phyloP scores from a whole-genome alignment of 2,797 vertebrate genomes.

The Chelidonichthys spinosus region DNA sequence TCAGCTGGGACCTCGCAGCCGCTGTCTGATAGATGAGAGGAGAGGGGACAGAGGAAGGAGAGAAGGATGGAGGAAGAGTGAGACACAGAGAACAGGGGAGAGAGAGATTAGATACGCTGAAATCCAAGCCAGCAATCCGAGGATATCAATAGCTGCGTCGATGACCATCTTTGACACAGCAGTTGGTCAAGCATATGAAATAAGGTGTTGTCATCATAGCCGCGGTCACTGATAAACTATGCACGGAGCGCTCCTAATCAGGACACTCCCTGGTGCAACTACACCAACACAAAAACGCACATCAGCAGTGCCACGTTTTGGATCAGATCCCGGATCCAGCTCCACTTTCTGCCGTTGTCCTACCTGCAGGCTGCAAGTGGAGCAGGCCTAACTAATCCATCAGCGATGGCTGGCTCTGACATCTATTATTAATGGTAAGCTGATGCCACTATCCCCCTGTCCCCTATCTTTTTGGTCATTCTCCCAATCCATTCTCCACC shows the following conservation, averaged over 20 bases:
- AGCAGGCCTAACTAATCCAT: slow-evolving; percentile 82
- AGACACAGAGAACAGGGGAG: slow-evolving; percentile 35
- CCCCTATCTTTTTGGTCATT: slow-evolving; percentile 57
- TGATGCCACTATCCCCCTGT: slow-evolving; percentile 70
- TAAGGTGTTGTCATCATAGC: slow-evolving; percentile 50
- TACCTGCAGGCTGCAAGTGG: slow-evolving; percentile 76
- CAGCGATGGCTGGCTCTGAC: slow-evolving; percentile 72
- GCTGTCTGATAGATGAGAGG: slow-evolving; percentile 76
- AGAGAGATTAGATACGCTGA: slow-evolving; percentile 72
- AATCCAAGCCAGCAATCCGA: slow-evolving; percentile 69
- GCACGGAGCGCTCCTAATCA: slow-evolving; percentile 6
- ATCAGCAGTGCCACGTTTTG: slow-evolving; percentile 47
- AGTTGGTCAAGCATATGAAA: slow-evolving; percentile 60
- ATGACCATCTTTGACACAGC: slow-evolving; percentile 63
- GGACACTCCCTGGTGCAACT: slow-evolving; percentile 7
- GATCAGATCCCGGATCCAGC: slow-evolving; percentile 67
- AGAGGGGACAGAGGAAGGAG: slow-evolving; percentile 61
- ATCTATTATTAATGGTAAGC: slow-evolving; percentile 86
- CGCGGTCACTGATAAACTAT: slow-evolving; percentile 20
- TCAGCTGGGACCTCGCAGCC: slow-evolving; percentile 81
- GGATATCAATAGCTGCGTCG: slow-evolving; percentile 62
- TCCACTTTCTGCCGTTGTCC: slow-evolving; percentile 70
- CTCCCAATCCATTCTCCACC: slow-evolving; percentile 56
- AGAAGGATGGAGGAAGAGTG: slow-evolving; percentile 57
- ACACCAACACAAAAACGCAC: slow-evolving; percentile 13